phyloP scores from a whole-genome alignment of 2,888 invertebrate genomes.

The Dynastes tityus region DNA sequence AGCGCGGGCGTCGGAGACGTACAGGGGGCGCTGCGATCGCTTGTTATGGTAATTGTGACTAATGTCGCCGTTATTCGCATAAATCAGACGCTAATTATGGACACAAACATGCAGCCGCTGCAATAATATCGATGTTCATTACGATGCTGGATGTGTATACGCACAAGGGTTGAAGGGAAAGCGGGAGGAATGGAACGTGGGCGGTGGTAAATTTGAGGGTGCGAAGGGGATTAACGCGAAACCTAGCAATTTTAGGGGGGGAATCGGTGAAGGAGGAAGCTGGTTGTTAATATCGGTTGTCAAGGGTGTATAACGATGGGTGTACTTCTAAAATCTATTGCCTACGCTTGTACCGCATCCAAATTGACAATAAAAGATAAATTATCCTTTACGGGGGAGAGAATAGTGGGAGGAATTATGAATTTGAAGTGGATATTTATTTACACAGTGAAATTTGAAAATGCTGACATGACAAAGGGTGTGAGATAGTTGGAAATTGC shows the following conservation, averaged over 20 bases:
- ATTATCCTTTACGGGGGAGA: no score
- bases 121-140: conserved; percentile 70
- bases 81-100: conserved; percentile 69
- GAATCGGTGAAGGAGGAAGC: background rate
- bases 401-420: no score
- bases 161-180: background rate
- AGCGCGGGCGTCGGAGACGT: conserved; percentile 1
- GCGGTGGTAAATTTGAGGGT: background rate
- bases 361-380: no score
- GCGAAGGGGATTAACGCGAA: background rate
- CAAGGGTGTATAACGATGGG: no score
- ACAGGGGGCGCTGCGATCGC: conserved; percentile 65
- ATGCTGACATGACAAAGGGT: no score
- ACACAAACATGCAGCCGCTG: conserved; percentile 67
- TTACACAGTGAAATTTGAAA: no score
- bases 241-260: background rate
- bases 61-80: conserved; percentile 67
- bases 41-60: conserved; percentile 70
- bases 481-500: no score
- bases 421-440: no score
- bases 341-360: no score
- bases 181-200: background rate
- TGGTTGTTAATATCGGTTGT: conserved; percentile 1
- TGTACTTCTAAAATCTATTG: no score
- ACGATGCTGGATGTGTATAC: conserved; percentile 52